phyloP scores from a whole-genome alignment of 2,113 vertebrate species.

The Bufo bufo region DNA sequence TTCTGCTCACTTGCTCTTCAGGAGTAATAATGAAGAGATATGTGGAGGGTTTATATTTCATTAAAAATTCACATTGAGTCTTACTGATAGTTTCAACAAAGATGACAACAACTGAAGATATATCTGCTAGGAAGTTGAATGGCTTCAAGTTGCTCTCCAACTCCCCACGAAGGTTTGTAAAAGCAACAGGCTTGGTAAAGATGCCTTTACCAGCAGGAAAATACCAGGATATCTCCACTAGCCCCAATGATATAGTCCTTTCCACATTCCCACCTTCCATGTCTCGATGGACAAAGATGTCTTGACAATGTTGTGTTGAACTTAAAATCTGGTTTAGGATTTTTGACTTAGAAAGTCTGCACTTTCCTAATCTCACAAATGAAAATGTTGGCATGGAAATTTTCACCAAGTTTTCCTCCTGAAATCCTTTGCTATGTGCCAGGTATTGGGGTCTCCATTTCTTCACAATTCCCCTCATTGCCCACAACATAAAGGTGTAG shows the following conservation, averaged over 20 bases:
- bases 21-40: slow-evolving; percentile 67
- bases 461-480: slow-evolving; percentile 69
- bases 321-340: slow-evolving; percentile 73
- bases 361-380: slow-evolving; percentile 74
- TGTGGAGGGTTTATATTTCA: slow-evolving; percentile 58
- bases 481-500: slow-evolving; percentile 71
- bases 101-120: slow-evolving; percentile 59
- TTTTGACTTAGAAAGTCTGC: slow-evolving; percentile 74
- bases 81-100: slow-evolving; percentile 65
- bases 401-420: slow-evolving; percentile 64
- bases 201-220: slow-evolving; percentile 65
- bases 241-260: slow-evolving; percentile 69
- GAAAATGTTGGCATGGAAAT: slow-evolving; percentile 75
- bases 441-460: slow-evolving; percentile 60
- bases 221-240: slow-evolving; percentile 75
- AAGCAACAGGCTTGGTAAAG: slow-evolving; percentile 65
- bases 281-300: slow-evolving; percentile 73
- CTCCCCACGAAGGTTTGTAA: slow-evolving; percentile 67
- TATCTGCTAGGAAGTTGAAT: slow-evolving; percentile 63
- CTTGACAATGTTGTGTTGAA: slow-evolving; percentile 65
- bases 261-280: slow-evolving; percentile 66
- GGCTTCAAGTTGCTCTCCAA: slow-evolving; percentile 67
- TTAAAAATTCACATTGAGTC: slow-evolving; percentile 61
- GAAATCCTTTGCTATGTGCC: slow-evolving; percentile 16
- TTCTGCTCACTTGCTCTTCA: slow-evolving; percentile 60